Conservation (phyloP, 2,113 vertebrate species). For the Megaleporinus macrocephalus region DNA sequence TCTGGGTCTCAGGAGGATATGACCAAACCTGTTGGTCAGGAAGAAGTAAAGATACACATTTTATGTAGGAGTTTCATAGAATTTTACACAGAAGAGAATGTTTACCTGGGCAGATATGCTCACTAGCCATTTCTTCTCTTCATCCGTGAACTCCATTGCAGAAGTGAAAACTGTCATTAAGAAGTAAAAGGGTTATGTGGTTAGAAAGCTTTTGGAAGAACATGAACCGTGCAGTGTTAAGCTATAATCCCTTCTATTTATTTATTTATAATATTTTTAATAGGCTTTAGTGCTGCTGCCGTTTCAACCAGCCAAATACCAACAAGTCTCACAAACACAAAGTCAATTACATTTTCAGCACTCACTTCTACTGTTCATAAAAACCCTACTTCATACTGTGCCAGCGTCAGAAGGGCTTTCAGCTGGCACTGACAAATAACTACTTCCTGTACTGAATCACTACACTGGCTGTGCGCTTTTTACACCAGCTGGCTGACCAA, state of each 20-base stretch:
- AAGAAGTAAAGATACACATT: not conserved
- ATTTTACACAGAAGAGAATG: not conserved
- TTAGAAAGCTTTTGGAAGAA: not conserved
- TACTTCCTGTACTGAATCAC: too few species aligned
- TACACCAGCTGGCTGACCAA: not conserved
- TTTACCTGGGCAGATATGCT: constrained; percentile 34
- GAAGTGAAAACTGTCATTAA: constrained; percentile 21
- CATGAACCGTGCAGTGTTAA: not conserved
- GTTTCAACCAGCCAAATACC: not conserved
- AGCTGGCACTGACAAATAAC: not conserved
- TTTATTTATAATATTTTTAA: not conserved
- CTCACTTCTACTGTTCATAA: not conserved
- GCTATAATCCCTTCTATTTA: not conserved
- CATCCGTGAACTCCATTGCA: constrained; percentile 46
- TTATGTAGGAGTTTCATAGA: not conserved
- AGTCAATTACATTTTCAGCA: not conserved
- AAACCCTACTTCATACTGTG: not conserved
- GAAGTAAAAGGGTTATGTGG: not conserved
- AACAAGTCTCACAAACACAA: not conserved
- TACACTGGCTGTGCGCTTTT: not conserved
- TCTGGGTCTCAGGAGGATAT: too few species aligned
- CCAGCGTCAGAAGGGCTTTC: not conserved
- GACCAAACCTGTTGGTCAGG: too few species aligned
- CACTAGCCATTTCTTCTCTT: constrained; percentile 44
- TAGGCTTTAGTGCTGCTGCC: too few species aligned